Evolutionary conservation across 2,113 vertebrate genomes (phyloP).

Genomic region (Arothron firmamentum): DNA sequence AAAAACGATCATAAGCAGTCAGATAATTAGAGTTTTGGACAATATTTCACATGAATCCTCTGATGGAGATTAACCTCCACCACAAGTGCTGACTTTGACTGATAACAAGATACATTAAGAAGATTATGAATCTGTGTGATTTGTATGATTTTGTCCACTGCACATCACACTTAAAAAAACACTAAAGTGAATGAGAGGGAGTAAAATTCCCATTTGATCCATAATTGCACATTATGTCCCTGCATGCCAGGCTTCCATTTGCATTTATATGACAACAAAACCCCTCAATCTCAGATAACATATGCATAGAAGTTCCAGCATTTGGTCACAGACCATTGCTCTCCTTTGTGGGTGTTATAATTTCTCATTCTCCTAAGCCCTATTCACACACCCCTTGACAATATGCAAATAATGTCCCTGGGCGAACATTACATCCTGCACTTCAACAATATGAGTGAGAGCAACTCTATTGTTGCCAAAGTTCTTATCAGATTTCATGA

Average conservation of each 20-base stretch:
- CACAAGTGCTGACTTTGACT: conserved; percentile 5
- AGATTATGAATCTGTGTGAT: conserved; percentile 8
- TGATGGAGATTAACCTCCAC: not conserved
- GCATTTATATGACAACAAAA: conserved; percentile 63
- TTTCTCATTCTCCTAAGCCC: conserved; percentile 60
- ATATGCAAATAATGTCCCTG: conserved; percentile 66
- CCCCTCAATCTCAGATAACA: conserved; percentile 52
- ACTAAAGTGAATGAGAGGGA: conserved; percentile 35
- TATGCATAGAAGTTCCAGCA: conserved; percentile 54
- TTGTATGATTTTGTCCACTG: conserved; percentile 22
- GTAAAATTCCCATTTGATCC: conserved; percentile 33
- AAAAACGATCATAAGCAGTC: not conserved
- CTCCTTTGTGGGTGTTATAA: conserved; percentile 58
- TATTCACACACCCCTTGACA: conserved; percentile 55
- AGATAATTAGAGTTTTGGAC: conserved; percentile 1
- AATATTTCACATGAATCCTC: not conserved
- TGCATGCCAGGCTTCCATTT: conserved; percentile 46
- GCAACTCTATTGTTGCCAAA: conserved; percentile 27
- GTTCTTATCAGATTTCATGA: conserved; percentile 44
- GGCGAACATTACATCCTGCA: conserved; percentile 47
- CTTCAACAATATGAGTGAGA: conserved; percentile 42
- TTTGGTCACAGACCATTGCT: conserved; percentile 66
- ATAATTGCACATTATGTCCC: conserved; percentile 58
- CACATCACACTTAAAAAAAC: conserved; percentile 38
- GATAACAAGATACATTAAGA: conserved; percentile 7